These are phyloP conservation scores for Hoplostethus atlanticus DNA, from an alignment of 2,797 vertebrate species.

Conservation along the genomic window DNA sequence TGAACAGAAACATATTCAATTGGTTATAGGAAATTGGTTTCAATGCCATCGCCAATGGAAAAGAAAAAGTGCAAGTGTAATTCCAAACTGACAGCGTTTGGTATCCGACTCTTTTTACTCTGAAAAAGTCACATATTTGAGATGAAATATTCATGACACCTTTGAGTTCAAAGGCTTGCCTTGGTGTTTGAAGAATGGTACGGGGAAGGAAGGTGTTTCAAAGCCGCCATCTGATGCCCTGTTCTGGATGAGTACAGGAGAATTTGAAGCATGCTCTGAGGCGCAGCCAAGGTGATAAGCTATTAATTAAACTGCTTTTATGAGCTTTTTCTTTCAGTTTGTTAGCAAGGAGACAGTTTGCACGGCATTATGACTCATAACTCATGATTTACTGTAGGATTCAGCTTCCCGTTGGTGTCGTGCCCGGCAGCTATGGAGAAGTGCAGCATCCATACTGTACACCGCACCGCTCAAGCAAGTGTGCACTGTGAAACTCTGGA, in stretches of 20 bases:
- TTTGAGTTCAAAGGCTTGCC: constrained; percentile 64
- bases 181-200: constrained; percentile 59
- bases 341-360: neutral
- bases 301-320: constrained; percentile 6
- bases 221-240: constrained; percentile 21
- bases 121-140: constrained; percentile 45
- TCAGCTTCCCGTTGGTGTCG: too few relatives aligned
- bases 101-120: constrained; percentile 38
- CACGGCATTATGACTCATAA: constrained; percentile 1
- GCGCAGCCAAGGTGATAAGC: constrained; percentile 4
- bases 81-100: constrained; percentile 28
- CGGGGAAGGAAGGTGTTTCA: constrained; percentile 45
- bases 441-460: neutral
- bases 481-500: neutral
- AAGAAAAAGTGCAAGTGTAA: constrained; percentile 15
- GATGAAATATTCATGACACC: constrained; percentile 61
- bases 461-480: neutral
- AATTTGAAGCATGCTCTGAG: constrained; percentile 11
- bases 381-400: too few relatives aligned
- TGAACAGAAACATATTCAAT: constrained; percentile 32
- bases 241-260: constrained; percentile 5
- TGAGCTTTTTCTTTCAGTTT: constrained; percentile 7
- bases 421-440: neutral
- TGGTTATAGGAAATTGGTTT: constrained; percentile 22
- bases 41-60: constrained; percentile 19